These are phyloP conservation scores for Acleris holmiana DNA, from an alignment of 2,888 invertebrate genomes.

Conservation along the genomic window DNA sequence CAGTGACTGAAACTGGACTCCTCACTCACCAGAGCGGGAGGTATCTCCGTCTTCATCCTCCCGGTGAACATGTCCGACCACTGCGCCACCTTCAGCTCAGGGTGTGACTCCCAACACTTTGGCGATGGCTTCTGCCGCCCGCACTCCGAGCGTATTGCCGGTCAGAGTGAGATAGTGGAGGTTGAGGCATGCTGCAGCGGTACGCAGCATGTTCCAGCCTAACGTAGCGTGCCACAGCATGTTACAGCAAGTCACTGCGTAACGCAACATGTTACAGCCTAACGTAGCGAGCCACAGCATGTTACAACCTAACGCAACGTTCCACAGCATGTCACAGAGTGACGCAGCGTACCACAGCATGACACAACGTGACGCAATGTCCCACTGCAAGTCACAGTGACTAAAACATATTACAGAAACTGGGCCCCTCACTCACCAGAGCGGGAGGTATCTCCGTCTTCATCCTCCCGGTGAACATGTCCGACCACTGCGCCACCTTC, in stretches of 20 bases:
- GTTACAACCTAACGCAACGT: too few relatives aligned
- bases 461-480: constrained; percentile 97
- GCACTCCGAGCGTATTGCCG: constrained; percentile 96
- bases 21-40: constrained; percentile 92
- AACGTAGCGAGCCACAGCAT: not conserved
- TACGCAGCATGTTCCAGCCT: too few relatives aligned
- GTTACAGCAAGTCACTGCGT: too few relatives aligned
- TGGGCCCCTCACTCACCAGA: constrained; percentile 89
- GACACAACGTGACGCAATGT: too few relatives aligned
- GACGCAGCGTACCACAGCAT: too few relatives aligned
- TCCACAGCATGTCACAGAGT: too few relatives aligned
- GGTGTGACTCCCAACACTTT: constrained; percentile 90
- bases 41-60: constrained; percentile 97
- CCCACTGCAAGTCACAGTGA: too few relatives aligned
- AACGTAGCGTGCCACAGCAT: too few relatives aligned
- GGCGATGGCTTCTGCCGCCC: constrained; percentile 93
- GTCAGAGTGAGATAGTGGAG: constrained; percentile 91
- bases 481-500: constrained; percentile 94
- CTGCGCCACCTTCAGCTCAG: constrained; percentile 90
- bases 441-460: constrained; percentile 98
- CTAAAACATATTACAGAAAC: too few relatives aligned
- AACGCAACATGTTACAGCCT: too few relatives aligned
- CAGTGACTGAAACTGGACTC: too few relatives aligned
- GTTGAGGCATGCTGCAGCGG: constrained; percentile 44
- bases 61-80: constrained; percentile 99